These are phyloP conservation scores for Phylloscopus whistleri DNA, from an alignment of 2,113 vertebrate genomes.

Conservation along the genomic window DNA sequence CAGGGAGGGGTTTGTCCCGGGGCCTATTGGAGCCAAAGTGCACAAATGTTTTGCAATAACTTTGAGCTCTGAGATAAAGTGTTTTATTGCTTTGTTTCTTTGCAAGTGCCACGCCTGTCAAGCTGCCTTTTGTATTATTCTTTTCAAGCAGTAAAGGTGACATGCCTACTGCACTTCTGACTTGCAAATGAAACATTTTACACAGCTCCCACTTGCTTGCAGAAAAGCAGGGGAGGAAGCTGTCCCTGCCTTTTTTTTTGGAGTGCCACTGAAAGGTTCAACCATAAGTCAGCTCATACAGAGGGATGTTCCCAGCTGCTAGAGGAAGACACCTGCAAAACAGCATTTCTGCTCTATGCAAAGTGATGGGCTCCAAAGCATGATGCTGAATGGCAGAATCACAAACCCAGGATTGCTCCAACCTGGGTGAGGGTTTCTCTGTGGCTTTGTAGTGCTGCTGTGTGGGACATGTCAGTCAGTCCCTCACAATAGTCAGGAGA, in stretches of 20 bases:
- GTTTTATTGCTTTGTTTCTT: slow-evolving; percentile 6
- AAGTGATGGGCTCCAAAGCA: neutral
- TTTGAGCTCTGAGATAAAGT: neutral
- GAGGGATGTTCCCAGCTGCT: neutral
- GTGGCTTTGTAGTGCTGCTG: neutral
- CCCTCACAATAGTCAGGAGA: neutral
- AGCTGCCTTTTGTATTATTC: neutral
- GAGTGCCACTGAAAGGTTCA: neutral
- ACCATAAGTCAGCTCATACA: neutral
- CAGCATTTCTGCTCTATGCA: neutral
- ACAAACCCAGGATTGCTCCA: neutral
- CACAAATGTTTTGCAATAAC: neutral
- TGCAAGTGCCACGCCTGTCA: neutral
- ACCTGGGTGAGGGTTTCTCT: neutral
- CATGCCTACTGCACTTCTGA: neutral
- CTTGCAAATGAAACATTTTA: neutral
- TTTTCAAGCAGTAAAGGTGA: neutral
- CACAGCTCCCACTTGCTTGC: neutral
- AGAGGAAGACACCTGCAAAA: neutral
- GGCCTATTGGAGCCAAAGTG: neutral
- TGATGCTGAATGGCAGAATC: neutral
- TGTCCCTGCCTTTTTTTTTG: neutral
- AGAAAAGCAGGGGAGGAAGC: neutral
- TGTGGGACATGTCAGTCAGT: neutral
- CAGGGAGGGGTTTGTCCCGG: neutral